These are phyloP conservation scores for Rhodeus uyekii DNA, from an alignment of 2,797 vertebrate species.

Conservation along the genomic window DNA sequence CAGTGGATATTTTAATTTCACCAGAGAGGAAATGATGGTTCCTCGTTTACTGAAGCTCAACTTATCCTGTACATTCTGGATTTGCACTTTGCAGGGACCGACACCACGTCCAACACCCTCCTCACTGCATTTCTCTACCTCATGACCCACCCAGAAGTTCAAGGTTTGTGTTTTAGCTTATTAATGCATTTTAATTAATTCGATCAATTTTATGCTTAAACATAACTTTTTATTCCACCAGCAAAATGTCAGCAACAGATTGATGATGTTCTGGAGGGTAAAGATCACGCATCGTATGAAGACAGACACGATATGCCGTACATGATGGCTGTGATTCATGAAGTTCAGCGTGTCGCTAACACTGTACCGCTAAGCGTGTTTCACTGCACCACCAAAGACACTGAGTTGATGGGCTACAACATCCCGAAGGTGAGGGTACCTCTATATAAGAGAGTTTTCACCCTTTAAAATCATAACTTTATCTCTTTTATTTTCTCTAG, in stretches of 20 bases:
- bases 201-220: background rate
- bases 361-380: conserved; percentile 73
- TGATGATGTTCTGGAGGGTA: conserved; percentile 64
- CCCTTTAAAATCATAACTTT: background rate
- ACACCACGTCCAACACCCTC: conserved; percentile 72
- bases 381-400: conserved; percentile 74
- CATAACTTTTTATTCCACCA: conserved; percentile 32
- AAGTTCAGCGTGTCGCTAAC: conserved; percentile 68
- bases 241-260: conserved; percentile 74
- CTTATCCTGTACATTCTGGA: conserved; percentile 57
- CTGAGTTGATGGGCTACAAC: conserved; percentile 75
- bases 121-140: conserved; percentile 72
- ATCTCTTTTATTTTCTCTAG: conserved; percentile 26
- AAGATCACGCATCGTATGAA: conserved; percentile 58
- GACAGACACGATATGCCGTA: conserved; percentile 73
- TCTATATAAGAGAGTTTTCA: background rate
- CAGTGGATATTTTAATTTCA: background rate
- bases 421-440: conserved; percentile 73
- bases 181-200: background rate
- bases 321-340: conserved; percentile 75
- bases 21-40: conserved; percentile 54
- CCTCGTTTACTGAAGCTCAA: conserved; percentile 65
- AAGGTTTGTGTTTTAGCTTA: conserved; percentile 62
- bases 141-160: conserved; percentile 67
- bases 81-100: conserved; percentile 73